Percentiles rank a stretch among this genome's conserved stretches.
phyloP scores from a whole-genome alignment of 1,140 invertebrate species.

The Bursaphelenchus mucronatus region DNA sequence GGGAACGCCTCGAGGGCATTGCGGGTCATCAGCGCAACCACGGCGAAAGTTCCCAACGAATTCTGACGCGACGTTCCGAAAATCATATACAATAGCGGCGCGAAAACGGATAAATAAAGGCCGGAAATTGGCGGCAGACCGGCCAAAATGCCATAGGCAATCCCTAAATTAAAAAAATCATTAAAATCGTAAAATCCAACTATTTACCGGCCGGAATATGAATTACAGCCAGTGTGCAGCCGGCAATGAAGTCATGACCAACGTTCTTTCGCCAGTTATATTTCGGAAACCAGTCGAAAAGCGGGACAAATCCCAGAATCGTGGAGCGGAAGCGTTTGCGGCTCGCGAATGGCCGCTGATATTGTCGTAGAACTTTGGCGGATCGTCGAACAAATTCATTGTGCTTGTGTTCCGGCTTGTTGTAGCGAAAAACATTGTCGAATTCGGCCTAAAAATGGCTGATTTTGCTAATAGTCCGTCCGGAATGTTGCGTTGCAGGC shows the following conservation, averaged over 20 bases:
- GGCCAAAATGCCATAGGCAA: constrained; percentile 65
- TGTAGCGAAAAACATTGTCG: too few species aligned
- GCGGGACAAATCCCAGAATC: constrained; percentile 45
- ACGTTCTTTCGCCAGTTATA: constrained; percentile 62
- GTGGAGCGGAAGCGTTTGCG: neutral
- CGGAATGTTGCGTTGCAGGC: too few species aligned
- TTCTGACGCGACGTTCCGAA: constrained; percentile 65
- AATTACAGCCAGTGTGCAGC: constrained; percentile 64
- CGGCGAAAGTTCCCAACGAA: constrained; percentile 44
- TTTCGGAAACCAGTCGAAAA: constrained; percentile 56
- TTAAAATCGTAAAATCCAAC: too few species aligned
- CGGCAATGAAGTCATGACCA: constrained; percentile 62
- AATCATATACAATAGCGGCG: constrained; percentile 64
- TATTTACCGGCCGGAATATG: constrained; percentile 63
- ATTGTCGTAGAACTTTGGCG: too few species aligned
- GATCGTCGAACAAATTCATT: too few species aligned
- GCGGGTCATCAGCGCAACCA: too few species aligned
- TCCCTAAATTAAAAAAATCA: constrained; percentile 45
- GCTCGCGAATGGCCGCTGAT: too few species aligned
- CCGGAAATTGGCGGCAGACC: constrained; percentile 64
- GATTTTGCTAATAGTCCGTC: too few species aligned
- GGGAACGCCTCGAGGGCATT: too few species aligned
- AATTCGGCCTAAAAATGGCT: too few species aligned
- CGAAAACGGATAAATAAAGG: constrained; percentile 65
- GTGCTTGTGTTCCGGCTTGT: too few species aligned